Evolutionary conservation across 53 echinoderm and acorn worm genomes (phyloP).

Genomic region (Glandiceps talaboti): DNA sequence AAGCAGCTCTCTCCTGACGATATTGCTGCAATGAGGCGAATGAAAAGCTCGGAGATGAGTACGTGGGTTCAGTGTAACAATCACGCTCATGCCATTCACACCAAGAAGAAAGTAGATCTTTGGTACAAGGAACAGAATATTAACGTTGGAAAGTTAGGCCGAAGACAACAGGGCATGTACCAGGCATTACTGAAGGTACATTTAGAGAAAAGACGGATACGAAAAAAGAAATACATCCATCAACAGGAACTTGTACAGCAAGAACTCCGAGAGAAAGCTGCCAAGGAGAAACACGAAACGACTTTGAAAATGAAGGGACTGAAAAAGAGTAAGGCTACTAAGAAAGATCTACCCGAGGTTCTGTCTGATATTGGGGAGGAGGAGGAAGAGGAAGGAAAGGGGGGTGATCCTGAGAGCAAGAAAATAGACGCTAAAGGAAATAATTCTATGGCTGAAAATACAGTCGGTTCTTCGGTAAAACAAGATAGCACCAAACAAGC

Average conservation of each 20-base stretch:
- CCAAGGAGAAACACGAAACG: constrained; percentile 50
- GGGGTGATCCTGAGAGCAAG: not conserved
- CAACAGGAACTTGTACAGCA: constrained; percentile 44
- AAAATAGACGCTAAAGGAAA: not conserved
- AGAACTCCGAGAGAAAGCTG: constrained; percentile 48
- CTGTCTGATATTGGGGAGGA: constrained; percentile 8
- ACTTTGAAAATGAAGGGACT: not conserved
- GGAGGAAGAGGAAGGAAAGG: not conserved
- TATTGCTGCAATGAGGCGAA: constrained; percentile 43
- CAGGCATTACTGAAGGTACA: constrained; percentile 55
- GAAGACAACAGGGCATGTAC: constrained; percentile 56
- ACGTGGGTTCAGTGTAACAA: constrained; percentile 58
- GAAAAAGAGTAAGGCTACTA: not conserved
- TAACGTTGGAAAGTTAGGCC: constrained; percentile 48
- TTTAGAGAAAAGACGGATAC: constrained; percentile 57
- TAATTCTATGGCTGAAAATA: not conserved
- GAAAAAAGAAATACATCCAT: constrained; percentile 45
- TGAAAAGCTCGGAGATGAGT: constrained; percentile 56
- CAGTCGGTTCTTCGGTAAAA: not conserved
- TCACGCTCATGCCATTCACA: constrained; percentile 44
- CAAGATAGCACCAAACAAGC: not conserved
- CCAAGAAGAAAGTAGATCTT: constrained; percentile 47
- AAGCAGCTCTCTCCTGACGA: constrained; percentile 47
- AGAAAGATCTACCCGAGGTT: constrained; percentile 1
- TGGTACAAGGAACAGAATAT: constrained; percentile 82